Percentiles rank a stretch among this genome's conserved stretches.
Conservation (phyloP, 2,113 vertebrate genomes). For the Nycticryphes semicollaris region DNA sequence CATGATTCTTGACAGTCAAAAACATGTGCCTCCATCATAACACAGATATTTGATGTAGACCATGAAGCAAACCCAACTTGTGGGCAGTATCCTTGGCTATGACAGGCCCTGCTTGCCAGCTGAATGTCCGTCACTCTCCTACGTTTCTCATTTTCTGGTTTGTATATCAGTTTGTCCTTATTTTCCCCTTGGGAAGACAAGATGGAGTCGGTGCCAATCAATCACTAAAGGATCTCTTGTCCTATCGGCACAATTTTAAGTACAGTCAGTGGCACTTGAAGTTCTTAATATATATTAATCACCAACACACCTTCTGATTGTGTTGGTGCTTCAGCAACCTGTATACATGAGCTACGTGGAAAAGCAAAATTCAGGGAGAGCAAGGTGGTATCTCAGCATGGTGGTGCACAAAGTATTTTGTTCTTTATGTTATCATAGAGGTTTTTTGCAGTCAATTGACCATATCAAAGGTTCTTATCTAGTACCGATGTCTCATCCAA, state of each 20-base stretch:
- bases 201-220: not conserved
- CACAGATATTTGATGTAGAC: not conserved
- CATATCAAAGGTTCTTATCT: not conserved
- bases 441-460: not conserved
- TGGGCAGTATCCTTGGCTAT: not conserved
- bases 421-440: not conserved
- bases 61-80: not conserved
- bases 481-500: not conserved
- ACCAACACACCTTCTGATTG: not conserved
- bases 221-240: not conserved
- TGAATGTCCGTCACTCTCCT: not conserved
- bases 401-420: not conserved
- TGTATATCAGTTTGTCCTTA: not conserved
- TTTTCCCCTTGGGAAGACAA: not conserved
- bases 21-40: not conserved
- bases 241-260: not conserved
- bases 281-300: not conserved
- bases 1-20: not conserved
- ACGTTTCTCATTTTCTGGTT: not conserved
- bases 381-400: accelerated
- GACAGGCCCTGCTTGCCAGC: not conserved
- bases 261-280: not conserved
- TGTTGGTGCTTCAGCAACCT: not conserved
- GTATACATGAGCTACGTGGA: not conserved
- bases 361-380: accelerated